A percentile compares a stretch with the other conserved stretches of the same genome.
Evolutionary conservation across 2,797 vertebrate genomes (phyloP).

Genomic region (Sebastolobus altivelis): DNA sequence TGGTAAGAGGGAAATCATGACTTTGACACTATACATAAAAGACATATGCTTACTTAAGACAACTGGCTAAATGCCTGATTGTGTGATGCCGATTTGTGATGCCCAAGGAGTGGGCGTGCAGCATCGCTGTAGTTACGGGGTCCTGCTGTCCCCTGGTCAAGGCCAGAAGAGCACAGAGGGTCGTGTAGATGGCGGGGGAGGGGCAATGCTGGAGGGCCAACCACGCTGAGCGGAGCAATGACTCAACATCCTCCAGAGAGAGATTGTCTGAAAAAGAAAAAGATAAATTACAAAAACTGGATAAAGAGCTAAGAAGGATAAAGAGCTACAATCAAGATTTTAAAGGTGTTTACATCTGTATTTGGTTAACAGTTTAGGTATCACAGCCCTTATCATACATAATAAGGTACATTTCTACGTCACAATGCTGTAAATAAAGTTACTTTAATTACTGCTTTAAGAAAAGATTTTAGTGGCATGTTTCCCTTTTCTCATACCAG

Average conservation of each 20-base stretch:
- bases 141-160: slow-evolving; percentile 86
- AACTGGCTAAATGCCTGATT: slow-evolving; percentile 84
- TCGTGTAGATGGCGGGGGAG: slow-evolving; percentile 84
- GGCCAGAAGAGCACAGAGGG: slow-evolving; percentile 87
- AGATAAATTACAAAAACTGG: not conserved
- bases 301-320: not conserved
- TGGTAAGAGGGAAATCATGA: not conserved
- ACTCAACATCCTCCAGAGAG: slow-evolving; percentile 80
- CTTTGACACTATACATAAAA: not conserved
- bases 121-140: slow-evolving; percentile 86
- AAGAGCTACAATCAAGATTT: not conserved
- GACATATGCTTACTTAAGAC: slow-evolving; percentile 83
- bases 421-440: not conserved
- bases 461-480: not conserved
- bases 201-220: slow-evolving; percentile 89
- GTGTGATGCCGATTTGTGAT: slow-evolving; percentile 91
- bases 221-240: slow-evolving; percentile 85
- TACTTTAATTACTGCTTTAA: not conserved
- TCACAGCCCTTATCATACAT: not conserved
- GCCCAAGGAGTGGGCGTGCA: slow-evolving; percentile 89
- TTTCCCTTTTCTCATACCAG: not conserved
- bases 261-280: slow-evolving; percentile 73
- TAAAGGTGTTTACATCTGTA: no score
- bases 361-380: not conserved
- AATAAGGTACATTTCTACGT: not conserved